Evolutionary conservation across 2,113 vertebrate species (phyloP).

Genomic region (Myrmecophaga tridactyla): DNA sequence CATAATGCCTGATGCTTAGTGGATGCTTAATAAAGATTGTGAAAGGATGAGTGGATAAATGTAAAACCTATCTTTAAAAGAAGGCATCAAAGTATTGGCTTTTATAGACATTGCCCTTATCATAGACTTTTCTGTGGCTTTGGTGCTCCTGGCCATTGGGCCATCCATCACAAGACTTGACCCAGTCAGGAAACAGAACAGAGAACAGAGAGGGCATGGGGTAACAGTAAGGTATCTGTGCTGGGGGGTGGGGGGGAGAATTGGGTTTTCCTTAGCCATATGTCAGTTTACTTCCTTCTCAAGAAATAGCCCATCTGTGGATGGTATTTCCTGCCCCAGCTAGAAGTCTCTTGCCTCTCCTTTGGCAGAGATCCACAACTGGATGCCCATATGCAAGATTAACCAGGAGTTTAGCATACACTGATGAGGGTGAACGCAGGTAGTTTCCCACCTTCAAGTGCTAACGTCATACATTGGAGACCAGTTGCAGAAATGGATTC

Average conservation of each 20-base stretch:
- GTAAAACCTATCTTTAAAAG: constrained; percentile 32
- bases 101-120: constrained; percentile 49
- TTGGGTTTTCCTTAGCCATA: neutral
- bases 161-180: neutral
- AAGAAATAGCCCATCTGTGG: neutral
- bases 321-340: neutral
- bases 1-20: neutral
- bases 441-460: neutral
- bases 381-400: neutral
- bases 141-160: neutral
- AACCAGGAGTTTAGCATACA: neutral
- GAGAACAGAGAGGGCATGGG: neutral
- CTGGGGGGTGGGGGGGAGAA: neutral
- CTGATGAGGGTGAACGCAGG: neutral
- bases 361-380: neutral
- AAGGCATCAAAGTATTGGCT: constrained; percentile 52
- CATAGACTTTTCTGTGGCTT: constrained; percentile 32
- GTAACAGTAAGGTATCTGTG: neutral
- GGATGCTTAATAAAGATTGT: neutral
- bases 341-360: neutral
- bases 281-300: constrained; percentile 6
- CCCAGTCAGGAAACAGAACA: neutral
- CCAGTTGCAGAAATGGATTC: neutral
- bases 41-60: neutral
- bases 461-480: neutral